These are phyloP conservation scores for Ctenomys sociabilis DNA, from an alignment of 2,113 vertebrate species.

Conservation along the genomic window DNA sequence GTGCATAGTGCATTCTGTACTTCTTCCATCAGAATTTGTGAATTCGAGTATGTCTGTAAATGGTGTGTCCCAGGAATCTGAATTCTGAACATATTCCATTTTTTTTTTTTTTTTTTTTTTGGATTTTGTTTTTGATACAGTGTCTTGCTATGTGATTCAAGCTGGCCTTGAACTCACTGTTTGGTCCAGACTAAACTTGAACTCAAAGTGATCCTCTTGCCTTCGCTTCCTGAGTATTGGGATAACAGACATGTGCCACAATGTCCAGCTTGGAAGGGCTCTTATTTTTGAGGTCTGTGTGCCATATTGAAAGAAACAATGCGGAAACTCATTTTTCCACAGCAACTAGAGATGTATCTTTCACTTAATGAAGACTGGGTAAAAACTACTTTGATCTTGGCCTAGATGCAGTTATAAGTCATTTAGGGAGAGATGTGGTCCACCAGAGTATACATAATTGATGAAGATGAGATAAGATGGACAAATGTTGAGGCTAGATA, in stretches of 20 bases:
- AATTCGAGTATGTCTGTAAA: conserved; percentile 22
- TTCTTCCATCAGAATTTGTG: not conserved
- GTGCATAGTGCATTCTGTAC: not conserved
- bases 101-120: not conserved
- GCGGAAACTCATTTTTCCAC: not conserved
- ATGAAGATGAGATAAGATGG: not conserved
- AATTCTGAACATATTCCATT: conserved; percentile 8
- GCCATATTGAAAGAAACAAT: not conserved
- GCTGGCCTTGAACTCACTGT: not conserved
- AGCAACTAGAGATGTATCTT: not conserved
- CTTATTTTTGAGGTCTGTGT: not conserved
- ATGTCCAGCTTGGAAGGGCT: not conserved
- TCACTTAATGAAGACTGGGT: not conserved
- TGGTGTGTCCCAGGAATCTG: not conserved
- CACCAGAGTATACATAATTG: not conserved
- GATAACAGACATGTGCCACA: not conserved
- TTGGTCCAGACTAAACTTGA: not conserved
- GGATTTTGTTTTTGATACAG: not conserved
- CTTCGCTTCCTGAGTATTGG: not conserved
- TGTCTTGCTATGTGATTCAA: not conserved
- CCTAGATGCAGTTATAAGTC: not conserved
- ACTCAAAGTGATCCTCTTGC: not conserved
- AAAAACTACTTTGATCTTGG: not conserved
- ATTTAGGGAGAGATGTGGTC: not conserved
- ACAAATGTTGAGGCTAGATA: not conserved